A percentile compares a stretch with the other conserved stretches of the same genome.
Conservation (phyloP, 2,888 invertebrate species). For the Caenorhabditis sinica region DNA sequence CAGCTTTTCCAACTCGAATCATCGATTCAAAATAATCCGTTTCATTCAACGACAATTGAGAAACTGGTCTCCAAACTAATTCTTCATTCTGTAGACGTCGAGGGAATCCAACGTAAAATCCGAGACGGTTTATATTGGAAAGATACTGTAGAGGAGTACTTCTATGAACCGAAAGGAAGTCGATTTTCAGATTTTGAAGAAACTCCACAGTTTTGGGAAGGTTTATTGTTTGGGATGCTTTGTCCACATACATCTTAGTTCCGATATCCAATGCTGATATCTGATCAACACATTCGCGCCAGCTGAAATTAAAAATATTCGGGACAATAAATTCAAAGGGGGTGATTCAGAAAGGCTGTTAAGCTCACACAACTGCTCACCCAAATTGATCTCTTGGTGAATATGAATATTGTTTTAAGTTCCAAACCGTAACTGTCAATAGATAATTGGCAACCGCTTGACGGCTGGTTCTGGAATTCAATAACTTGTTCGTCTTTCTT, state of each 20-base stretch:
- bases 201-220: slow-evolving; percentile 49
- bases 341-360: background rate
- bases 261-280: slow-evolving; percentile 60
- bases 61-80: slow-evolving; percentile 69
- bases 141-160: slow-evolving; percentile 67
- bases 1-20: slow-evolving; percentile 65
- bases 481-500: background rate
- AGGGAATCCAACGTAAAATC: slow-evolving; percentile 71
- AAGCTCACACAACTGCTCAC: slow-evolving; percentile 33
- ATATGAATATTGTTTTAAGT: slow-evolving; percentile 68
- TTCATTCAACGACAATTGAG: slow-evolving; percentile 66
- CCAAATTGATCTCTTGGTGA: slow-evolving; percentile 68
- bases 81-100: slow-evolving; percentile 67
- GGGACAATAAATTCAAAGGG: too few species aligned
- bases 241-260: slow-evolving; percentile 66
- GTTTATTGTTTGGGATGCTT: slow-evolving; percentile 34
- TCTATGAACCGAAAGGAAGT: slow-evolving; percentile 69
- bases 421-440: slow-evolving; percentile 62
- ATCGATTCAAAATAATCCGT: slow-evolving; percentile 71
- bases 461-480: slow-evolving; percentile 48
- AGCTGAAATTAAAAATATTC: too few species aligned
- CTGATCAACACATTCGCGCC: slow-evolving; percentile 73
- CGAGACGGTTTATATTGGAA: slow-evolving; percentile 64
- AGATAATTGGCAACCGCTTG: slow-evolving; percentile 70
- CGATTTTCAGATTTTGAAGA: slow-evolving; percentile 67